Percentiles rank a stretch among this genome's conserved stretches.
Evolutionary conservation across 30 jellyfish, hydroid and myxozoan genomes (phyloP).

Genomic region (Aurelia aurita): DNA sequence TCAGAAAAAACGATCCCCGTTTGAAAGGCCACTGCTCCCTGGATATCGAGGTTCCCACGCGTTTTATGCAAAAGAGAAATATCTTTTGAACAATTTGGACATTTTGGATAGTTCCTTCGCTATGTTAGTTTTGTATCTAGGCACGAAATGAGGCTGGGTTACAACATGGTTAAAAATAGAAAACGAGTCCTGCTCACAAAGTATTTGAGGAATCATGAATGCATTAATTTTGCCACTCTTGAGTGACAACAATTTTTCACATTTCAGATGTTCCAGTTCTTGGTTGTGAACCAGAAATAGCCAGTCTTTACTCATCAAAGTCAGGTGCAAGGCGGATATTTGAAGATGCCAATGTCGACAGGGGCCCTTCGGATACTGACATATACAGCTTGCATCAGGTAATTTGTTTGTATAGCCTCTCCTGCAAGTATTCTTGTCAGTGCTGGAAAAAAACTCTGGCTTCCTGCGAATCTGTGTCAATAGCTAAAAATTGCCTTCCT

Average conservation of each 20-base stretch:
- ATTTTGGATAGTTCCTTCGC: no score
- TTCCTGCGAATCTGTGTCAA: no score
- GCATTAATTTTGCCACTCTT: not conserved
- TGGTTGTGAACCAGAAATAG: constrained; percentile 90
- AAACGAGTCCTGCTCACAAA: not conserved
- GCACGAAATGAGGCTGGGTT: no score
- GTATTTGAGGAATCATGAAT: not conserved
- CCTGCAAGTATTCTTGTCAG: not conserved
- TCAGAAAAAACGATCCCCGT: no score
- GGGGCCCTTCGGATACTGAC: constrained; percentile 87
- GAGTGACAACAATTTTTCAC: not conserved
- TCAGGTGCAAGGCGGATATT: constrained; percentile 93
- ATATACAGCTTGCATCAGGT: constrained; percentile 78
- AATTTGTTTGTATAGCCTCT: not conserved
- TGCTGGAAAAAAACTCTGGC: no score
- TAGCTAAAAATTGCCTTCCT: no score
- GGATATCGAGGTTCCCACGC: no score
- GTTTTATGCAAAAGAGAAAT: no score
- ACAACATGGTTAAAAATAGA: no score
- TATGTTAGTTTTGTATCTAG: no score
- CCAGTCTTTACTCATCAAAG: constrained; percentile 80
- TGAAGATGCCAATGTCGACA: constrained; percentile 75
- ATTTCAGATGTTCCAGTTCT: constrained; percentile 81
- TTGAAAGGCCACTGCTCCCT: no score
- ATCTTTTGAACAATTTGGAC: no score